A percentile compares a stretch with the other conserved stretches of the same genome.
Evolutionary conservation across 2,888 invertebrate species (phyloP).

Genomic region (Clunio marinus): DNA sequence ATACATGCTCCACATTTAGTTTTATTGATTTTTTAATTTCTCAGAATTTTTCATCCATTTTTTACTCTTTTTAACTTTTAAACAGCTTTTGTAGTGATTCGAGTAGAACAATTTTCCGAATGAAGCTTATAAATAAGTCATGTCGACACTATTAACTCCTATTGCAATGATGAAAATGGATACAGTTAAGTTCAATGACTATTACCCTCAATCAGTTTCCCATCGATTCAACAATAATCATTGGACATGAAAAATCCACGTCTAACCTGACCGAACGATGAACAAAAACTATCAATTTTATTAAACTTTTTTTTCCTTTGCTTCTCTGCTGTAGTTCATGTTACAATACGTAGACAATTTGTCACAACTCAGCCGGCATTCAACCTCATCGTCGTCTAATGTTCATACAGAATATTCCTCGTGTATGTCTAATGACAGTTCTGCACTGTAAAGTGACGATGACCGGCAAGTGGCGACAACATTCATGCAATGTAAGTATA

Average conservation of each 20-base stretch:
- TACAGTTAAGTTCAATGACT: neutral
- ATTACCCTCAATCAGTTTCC: neutral
- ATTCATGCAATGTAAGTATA: no score
- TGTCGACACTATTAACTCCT: no score
- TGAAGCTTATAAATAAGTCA: no score
- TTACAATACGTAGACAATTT: slow-evolving; percentile 21
- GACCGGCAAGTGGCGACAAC: no score
- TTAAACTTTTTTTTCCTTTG: neutral
- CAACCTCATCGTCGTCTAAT: neutral
- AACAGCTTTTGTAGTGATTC: no score
- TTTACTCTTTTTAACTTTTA: no score
- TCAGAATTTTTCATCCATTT: no score
- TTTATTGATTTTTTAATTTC: neutral
- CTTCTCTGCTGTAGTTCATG: neutral
- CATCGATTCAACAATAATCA: neutral
- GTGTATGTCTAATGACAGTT: no score
- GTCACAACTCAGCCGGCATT: slow-evolving; percentile 7
- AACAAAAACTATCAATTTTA: slow-evolving; percentile 33
- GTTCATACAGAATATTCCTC: neutral
- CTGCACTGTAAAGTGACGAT: no score
- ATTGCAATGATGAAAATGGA: neutral
- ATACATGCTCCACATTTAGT: neutral
- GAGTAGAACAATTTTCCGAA: no score
- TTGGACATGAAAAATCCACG: no score
- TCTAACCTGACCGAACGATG: slow-evolving; percentile 27